Evolutionary conservation across 2,113 vertebrate species (phyloP), one percentile per base, ranked within the genome.

Genomic region (Centropus bengalensis): DNA sequence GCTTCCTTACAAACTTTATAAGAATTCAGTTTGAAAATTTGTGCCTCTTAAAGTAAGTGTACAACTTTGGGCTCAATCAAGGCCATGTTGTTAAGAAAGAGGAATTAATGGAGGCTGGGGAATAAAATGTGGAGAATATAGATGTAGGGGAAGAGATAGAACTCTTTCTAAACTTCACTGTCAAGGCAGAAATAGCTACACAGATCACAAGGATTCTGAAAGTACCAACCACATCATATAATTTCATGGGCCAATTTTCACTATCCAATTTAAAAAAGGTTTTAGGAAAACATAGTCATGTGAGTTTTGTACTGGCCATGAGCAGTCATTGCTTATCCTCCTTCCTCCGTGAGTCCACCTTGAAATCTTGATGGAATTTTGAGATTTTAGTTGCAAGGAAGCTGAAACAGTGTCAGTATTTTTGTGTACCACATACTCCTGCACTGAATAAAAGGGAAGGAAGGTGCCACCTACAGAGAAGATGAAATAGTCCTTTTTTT

Each of bases 181-280:
- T 27, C 42, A 69, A 42, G 13, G 40, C 51, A 38, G 24, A 88
- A 66, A 30, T 73, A 54, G n/a, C 44, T 56, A 80, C 22, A 59
- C 28, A 76, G 76, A 88, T 58, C 75, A 32, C 67, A 82, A 73
- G 26, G 38, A 56, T 49, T 68, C 40, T 45, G 52, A 78, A 89
- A 45, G 20, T 30, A 28, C 47, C 27, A 8, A n/a, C 30, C 67
- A 17, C 1, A 0, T 63, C 2, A 3, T 36, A 8, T 32, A 27
- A 54, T 63, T 69, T 70, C 78, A 12, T 67, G 52, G 33, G 60
- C 30, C 81, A 24, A 10, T 19, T n/a, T 74, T 89, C 52, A 28
- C 23, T 3, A 5, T 60, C 14, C 14, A 23, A 4, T n/a, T 45
- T 69, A 77, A 20, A 28, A 33, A 2, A 51, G 10, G 19, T 56